Evolutionary conservation across 2,888 invertebrate genomes (phyloP).

Genomic region (Dynastes tityus): DNA sequence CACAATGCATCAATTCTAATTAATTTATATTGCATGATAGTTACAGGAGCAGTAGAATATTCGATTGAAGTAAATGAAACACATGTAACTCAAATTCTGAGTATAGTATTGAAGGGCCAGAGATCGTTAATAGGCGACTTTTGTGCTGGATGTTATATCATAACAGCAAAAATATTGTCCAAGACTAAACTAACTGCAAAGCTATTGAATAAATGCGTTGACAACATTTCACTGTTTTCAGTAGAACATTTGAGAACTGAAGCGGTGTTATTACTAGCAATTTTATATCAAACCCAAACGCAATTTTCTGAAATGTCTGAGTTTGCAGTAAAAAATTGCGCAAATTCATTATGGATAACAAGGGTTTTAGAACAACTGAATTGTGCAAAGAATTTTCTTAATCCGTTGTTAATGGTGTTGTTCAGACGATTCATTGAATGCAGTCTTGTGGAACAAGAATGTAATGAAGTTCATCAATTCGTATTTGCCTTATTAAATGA

Average conservation of each 20-base stretch:
- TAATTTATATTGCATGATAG: conserved; percentile 85
- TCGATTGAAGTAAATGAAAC: conserved; percentile 72
- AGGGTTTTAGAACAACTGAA: conserved; percentile 73
- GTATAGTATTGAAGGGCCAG: conserved; percentile 81
- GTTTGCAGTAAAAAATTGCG: conserved; percentile 72
- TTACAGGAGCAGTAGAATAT: conserved; percentile 80
- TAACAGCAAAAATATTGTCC: conserved; percentile 79
- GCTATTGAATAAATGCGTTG: conserved; percentile 76
- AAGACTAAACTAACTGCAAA: conserved; percentile 76
- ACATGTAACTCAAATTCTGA: conserved; percentile 80
- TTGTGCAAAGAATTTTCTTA: conserved; percentile 73
- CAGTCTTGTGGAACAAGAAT: conserved; percentile 72
- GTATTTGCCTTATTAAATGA: conserved; percentile 75
- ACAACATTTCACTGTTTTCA: conserved; percentile 73
- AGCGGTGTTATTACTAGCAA: conserved; percentile 77
- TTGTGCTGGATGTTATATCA: conserved; percentile 82
- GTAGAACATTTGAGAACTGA: conserved; percentile 75
- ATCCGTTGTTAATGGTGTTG: conserved; percentile 75
- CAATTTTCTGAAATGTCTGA: conserved; percentile 71
- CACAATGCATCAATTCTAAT: conserved; percentile 80
- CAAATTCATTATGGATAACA: conserved; percentile 71
- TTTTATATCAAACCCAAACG: conserved; percentile 80
- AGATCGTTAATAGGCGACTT: conserved; percentile 80
- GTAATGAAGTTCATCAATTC: conserved; percentile 72
- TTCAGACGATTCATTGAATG: conserved; percentile 72